Percentiles rank a stretch among this genome's conserved stretches.
phyloP scores from a whole-genome alignment of 2,113 vertebrate species.

The Chaenogobius annularis region DNA sequence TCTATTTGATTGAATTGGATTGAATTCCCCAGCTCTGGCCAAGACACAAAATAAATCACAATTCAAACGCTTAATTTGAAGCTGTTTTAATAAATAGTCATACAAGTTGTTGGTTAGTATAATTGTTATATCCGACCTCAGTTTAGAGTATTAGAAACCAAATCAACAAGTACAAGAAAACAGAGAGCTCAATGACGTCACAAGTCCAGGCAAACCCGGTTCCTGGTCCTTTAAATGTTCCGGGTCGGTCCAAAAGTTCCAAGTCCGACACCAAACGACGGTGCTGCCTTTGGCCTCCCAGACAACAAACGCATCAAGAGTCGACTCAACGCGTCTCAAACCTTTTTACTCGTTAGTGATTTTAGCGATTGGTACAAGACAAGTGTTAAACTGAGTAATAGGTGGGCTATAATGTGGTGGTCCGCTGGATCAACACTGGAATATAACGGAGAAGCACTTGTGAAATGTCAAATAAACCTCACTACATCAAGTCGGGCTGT shows the following conservation, averaged over 20 bases:
- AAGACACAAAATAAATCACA: background rate
- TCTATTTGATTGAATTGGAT: too few relatives aligned
- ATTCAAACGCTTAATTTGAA: conserved; percentile 41
- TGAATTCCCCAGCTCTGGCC: too few relatives aligned
- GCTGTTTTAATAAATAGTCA: conserved; percentile 71
- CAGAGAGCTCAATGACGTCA: conserved; percentile 52
- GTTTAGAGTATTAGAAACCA: conserved; percentile 54
- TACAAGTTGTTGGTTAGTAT: conserved; percentile 69
- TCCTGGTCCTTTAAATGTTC: conserved; percentile 32
- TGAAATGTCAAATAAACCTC: background rate
- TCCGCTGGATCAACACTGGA: background rate
- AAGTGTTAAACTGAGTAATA: background rate
- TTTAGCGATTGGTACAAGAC: background rate
- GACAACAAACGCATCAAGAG: background rate
- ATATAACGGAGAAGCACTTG: background rate
- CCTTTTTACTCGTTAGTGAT: background rate
- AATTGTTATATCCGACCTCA: conserved; percentile 61
- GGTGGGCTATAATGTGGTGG: background rate
- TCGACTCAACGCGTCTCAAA: background rate
- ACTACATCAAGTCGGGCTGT: background rate
- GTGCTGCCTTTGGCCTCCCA: background rate
- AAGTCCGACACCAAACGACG: background rate
- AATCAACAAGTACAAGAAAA: conserved; percentile 50
- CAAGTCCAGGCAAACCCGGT: conserved; percentile 29
- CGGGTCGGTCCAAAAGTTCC: background rate